Evolutionary conservation across 2,113 vertebrate species (phyloP), one percentile per base, ranked within the genome.

Genomic region (Leptobrachium leishanense): DNA sequence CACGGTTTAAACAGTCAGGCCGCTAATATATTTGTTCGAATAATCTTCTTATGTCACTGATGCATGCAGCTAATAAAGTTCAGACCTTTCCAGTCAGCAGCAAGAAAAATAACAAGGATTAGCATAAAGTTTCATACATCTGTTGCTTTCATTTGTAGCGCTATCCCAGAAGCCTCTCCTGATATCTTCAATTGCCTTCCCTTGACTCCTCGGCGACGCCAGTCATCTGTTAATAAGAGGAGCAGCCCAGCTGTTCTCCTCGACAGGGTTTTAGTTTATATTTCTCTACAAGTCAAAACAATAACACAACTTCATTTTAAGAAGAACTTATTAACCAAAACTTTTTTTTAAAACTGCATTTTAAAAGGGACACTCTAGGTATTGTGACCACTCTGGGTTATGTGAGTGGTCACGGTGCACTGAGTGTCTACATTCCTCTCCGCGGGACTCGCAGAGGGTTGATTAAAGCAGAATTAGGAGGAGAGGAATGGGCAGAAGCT

Each of bases 171-270:
- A 59, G 55, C 55, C 55, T 59, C 13, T 15, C 55, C 55, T 59
- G 55, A 59, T 59, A 59, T 15, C 55, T 59, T 11, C 2, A 59
- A 59, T 59, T 3, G 11, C 13, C 55, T 59, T 59, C 55, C 55
- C 55, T 1, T 59, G 55, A 11, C 10, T 59, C 55, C 55, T 59
- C 55, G 2, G 55, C 1, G 2, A 59, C 10, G 11, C 55, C 55
- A 59, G 55, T 59, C 55, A 59, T 59, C 55, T 59, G 55, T 59
- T 59, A 59, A 8, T 59, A 59, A 59, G 55, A 59, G 13, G 55
- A 8, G 11, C 55, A 59, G 8, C 55, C 10, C 55, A 59, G 13
- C 55, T 2, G 55, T 59, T 59, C 55, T 59, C 55, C 3, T 59
- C 13, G 55, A 31, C 55, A 59, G 11, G 1, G 3, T 59, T 59